Evolutionary conservation across 2,113 vertebrate species (phyloP).

Genomic region (Antechinus flavipes): DNA sequence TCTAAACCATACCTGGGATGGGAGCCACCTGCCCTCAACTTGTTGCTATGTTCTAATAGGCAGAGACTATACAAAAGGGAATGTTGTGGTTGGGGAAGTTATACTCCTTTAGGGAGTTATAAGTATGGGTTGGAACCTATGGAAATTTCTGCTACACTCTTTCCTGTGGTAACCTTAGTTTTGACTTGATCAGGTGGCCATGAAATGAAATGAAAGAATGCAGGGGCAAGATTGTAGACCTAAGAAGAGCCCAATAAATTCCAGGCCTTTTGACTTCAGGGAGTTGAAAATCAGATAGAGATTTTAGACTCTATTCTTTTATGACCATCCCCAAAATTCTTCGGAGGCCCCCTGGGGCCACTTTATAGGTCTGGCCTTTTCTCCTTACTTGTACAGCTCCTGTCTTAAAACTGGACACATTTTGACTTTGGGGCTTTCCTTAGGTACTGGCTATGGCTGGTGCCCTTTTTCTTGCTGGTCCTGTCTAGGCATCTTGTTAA

Average conservation of each 20-base stretch:
- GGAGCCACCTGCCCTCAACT: background rate
- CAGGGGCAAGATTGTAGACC: conserved; percentile 4
- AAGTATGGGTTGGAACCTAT: background rate
- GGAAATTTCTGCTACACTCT: background rate
- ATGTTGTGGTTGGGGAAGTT: background rate
- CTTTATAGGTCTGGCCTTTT: conserved; percentile 9
- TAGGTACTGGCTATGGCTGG: conserved; percentile 25
- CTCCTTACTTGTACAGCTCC: conserved; percentile 1
- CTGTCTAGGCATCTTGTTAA: background rate
- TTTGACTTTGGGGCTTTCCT: conserved; percentile 12
- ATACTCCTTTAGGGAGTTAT: background rate
- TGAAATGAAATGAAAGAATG: conserved; percentile 12
- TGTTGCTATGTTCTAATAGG: background rate
- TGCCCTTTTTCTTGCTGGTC: conserved; percentile 35
- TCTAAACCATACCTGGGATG: background rate
- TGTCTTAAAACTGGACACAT: conserved; percentile 30
- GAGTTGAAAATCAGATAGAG: background rate
- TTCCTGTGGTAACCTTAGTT: background rate
- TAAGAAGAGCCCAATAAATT: background rate
- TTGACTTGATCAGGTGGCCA: background rate
- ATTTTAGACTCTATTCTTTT: background rate
- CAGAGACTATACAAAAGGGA: background rate
- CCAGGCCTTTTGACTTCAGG: background rate
- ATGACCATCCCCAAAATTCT: background rate
- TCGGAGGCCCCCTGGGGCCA: conserved; percentile 7